Base-by-base conservation (phyloP, 1,140 invertebrate species). In the Spodoptera frugiperda region DNA sequence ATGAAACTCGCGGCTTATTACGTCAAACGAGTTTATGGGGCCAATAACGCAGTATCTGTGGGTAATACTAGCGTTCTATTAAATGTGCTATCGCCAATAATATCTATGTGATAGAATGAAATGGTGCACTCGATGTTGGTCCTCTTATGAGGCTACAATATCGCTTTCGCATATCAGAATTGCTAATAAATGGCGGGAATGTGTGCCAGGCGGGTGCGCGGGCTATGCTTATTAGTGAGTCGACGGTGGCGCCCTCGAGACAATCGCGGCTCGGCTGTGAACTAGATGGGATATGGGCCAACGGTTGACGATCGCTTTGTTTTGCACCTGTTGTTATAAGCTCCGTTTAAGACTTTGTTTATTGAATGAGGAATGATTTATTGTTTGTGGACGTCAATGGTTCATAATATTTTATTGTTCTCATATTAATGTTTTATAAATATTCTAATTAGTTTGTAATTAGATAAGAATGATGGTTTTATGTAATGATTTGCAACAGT, bases 81-180 rank as follows among this genome's bases (percentile, higher is more conserved):
- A 90, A 88, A 83, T 55, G 77, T 74, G 61, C 78, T 89, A 87
- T 87, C 84, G 75, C 76, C 78, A 84, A 86, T 86, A 88, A 88
- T 90, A 90, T 90, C 83, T 78, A 68, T 85, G 84, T 86, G 88
- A 91, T 91, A 91, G 89, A 91, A 91, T 86, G 82, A 82, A 87
- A 85, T 82, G 82, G 85, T 82, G 81, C 76, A 71, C 80, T 71
- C 73, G 73, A 84, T 78, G 83, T 81, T 84, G 83, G 79, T 86
- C 86, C 86, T 88, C 87, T 90, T 91, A 91, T 90, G 86, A 87
- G 85, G 79, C 80, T 85, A 85, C 81, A 85, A 84, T 89, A 91
- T 89, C 84, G 89, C 88, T 89, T 90, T 89, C 89, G 85, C 87
- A 82, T 90, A 92, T 92, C 88, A 84, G 89, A 91, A 91, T 91